Evolutionary conservation across 2,113 vertebrate species (phyloP), one percentile per base, ranked within the genome.

Genomic region (Tyrannus savana): DNA sequence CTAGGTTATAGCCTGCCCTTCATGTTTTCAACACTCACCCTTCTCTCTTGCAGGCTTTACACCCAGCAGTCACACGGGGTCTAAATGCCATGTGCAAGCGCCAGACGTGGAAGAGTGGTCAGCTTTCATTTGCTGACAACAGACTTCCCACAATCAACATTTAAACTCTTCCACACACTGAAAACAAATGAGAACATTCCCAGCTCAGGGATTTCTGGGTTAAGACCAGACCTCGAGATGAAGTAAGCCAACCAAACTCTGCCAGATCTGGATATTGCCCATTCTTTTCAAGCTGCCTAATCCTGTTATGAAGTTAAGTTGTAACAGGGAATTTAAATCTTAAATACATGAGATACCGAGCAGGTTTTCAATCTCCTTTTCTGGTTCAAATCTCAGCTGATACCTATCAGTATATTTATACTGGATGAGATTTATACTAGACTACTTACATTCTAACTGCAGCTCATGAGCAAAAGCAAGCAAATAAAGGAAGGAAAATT

Each of bases 301-400:
- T 96, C 93, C 90, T 95, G 93, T 96, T 96, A 94, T 46, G 76
- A 95, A 94, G 93, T 64, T 92, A 93, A 95, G 60, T 86, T 72
- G 92, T 95, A 96, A 86, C 56, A 78, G 64, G 52, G 93, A 93
- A 96, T 95, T 95, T 95, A 93, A 86, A 93, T 93, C 92, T 86
- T 72, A 86, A 95, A 93, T 95, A 86, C 85, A 90, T 67, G 68
- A 93, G 75, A 94, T 88, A 93, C 35, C 1, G 0, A 89, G 83
- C 35, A 88, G 52, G 52, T 86, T 92, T 96, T 86, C 85, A 90
- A 56, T 63, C 86, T 83, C 68, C 72, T 94, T 90, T 88, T 93
- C 90, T 93, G 63, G 63, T 86, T 90, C 93, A 90, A 90, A 86
- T 93, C 72, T 94, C 75, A 86, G 87, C 49, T 67, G 79, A 91